Evolutionary conservation across 2,888 invertebrate species (phyloP).

Genomic region (Cheilosia impressa): DNA sequence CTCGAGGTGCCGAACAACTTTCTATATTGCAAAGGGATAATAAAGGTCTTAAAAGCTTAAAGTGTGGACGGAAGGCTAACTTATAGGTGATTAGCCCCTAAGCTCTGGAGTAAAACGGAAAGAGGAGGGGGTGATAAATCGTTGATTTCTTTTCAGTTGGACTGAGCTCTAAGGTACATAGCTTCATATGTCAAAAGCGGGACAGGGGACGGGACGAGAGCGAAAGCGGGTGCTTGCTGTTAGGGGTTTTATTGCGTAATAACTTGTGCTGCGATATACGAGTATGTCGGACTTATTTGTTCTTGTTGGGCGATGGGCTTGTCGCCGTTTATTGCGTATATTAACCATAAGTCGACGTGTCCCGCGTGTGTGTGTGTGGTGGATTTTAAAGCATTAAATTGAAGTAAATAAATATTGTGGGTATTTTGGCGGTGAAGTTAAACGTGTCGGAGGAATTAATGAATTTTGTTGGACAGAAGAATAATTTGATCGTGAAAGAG

Average conservation of each 20-base stretch:
- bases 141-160: conserved; percentile 44
- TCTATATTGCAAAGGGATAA: conserved; percentile 45
- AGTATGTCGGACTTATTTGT: conserved; percentile 25
- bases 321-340: conserved; percentile 13
- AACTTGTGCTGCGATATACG: conserved; percentile 30
- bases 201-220: not conserved
- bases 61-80: conserved; percentile 67
- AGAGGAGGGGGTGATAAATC: conserved; percentile 44
- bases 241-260: conserved; percentile 60
- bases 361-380: not conserved
- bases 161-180: conserved; percentile 18
- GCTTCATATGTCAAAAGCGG: conserved; percentile 55
- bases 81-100: conserved; percentile 67
- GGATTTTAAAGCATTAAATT: not conserved
- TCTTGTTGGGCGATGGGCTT: conserved; percentile 39
- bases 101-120: conserved; percentile 23
- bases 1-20: conserved; percentile 35
- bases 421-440: not conserved
- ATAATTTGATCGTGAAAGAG: too few relatives aligned
- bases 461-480: too few relatives aligned
- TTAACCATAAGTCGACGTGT: conserved; percentile 3
- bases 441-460: too few relatives aligned
- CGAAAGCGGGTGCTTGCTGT: conserved; percentile 11
- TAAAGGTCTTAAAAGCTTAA: conserved; percentile 56
- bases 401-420: not conserved